phyloP scores from a whole-genome alignment of 2,797 vertebrate genomes.

The Orientallactaga sibirica region DNA sequence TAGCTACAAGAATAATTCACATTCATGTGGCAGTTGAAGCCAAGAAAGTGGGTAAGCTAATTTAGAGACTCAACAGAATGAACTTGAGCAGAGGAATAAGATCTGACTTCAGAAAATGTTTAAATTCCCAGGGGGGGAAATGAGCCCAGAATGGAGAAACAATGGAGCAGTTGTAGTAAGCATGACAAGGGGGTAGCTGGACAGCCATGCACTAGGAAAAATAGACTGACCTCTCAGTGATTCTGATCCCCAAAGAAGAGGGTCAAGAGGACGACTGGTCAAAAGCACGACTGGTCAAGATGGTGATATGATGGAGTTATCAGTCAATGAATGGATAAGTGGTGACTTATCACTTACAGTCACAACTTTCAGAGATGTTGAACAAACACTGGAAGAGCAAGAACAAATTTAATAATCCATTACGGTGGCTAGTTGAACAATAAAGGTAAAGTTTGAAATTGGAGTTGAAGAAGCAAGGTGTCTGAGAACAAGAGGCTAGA shows the following conservation, averaged over 20 bases:
- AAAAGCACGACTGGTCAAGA: neutral
- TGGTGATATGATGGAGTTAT: neutral
- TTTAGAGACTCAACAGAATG: neutral
- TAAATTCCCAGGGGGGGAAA: neutral
- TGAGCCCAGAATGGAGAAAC: neutral
- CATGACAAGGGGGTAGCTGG: neutral
- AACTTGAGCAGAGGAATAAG: neutral
- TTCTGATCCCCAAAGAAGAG: neutral
- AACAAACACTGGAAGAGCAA: neutral
- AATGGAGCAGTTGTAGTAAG: neutral
- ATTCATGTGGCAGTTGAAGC: neutral
- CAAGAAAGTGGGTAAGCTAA: neutral
- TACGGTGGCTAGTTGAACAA: neutral
- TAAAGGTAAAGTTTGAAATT: neutral
- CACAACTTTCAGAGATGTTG: fast-evolving
- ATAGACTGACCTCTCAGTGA: neutral
- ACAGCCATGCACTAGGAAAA: neutral
- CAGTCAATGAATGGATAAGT: neutral
- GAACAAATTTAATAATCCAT: neutral
- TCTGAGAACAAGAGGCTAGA: neutral
- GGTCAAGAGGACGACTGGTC: neutral
- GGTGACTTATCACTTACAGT: neutral
- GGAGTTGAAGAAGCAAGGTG: neutral
- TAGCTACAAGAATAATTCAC: neutral
- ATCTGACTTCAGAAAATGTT: neutral